A percentile compares a stretch with the other conserved stretches of the same genome.
These are phyloP conservation scores for Musca vetustissima DNA, from an alignment of 1,140 invertebrate species.

Conservation along the genomic window DNA sequence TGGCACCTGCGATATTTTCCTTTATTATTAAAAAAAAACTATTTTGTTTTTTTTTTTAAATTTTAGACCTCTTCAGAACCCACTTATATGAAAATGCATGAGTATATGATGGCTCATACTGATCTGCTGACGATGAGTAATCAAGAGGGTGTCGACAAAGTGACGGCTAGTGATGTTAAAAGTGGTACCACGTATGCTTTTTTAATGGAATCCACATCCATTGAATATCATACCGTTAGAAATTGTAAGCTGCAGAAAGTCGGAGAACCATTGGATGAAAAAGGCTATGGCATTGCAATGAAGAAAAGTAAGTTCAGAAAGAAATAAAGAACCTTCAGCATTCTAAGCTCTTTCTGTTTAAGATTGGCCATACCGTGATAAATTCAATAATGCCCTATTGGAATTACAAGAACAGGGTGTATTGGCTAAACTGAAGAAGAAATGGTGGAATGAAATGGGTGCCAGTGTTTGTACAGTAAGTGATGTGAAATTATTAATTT, in stretches of 20 bases:
- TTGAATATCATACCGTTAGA: slow-evolving; percentile 80
- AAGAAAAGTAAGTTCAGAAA: slow-evolving; percentile 64
- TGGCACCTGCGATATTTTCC: too few species aligned
- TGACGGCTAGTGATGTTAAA: slow-evolving; percentile 40
- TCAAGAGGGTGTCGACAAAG: slow-evolving; percentile 71
- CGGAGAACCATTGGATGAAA: slow-evolving; percentile 78
- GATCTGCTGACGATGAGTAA: slow-evolving; percentile 70
- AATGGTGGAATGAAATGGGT: slow-evolving; percentile 90
- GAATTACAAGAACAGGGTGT: slow-evolving; percentile 79
- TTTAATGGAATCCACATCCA: slow-evolving; percentile 86
- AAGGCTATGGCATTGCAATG: slow-evolving; percentile 88
- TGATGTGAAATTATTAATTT: too few species aligned
- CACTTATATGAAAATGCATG: slow-evolving; percentile 79
- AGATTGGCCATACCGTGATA: slow-evolving; percentile 75
- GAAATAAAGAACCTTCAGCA: neutral
- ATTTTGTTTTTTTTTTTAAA: neutral
- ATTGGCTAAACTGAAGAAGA: slow-evolving; percentile 76
- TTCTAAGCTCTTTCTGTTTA: slow-evolving; percentile 7
- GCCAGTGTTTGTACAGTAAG: slow-evolving; percentile 72
- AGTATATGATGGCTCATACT: slow-evolving; percentile 71
- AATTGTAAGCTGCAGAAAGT: slow-evolving; percentile 80
- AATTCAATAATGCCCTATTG: slow-evolving; percentile 74
- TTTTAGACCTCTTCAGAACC: slow-evolving; percentile 68
- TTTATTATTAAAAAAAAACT: too few species aligned
- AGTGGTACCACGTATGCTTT: slow-evolving; percentile 73